Evolutionary conservation across 2,797 vertebrate genomes (phyloP), one percentile per base, ranked within the genome.

Genomic region (Acipenser oxyrinchus): DNA sequence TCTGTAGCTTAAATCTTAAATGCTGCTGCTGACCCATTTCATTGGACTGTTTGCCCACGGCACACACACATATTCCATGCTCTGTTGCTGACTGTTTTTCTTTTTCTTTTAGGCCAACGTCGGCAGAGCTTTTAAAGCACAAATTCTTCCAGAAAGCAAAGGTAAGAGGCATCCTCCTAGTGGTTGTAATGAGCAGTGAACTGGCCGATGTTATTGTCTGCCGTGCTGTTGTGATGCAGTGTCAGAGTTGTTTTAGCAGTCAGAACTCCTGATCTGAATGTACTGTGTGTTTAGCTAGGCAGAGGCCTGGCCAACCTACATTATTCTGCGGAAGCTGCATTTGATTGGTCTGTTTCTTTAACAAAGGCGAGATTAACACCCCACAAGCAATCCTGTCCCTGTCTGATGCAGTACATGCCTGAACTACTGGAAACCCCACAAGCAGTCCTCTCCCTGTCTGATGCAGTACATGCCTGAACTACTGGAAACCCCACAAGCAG

Each of bases 81-180:
- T 37, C 37, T 37, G 37, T 37, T 37, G 37, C 37, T 37, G 37
- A 37, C 37, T 37, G 37, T 37, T 37, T 37, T 37, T 37, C 5
- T 76, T 62, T 81, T 77, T 73, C 75, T 90, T 86, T 76, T 84
- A 98, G 95, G 89, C 95, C 96, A 11, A 98, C 95, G 63, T 95
- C 96, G 70, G 93, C 87, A 70, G 96, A 98, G 81, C 81, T 98
- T 72, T 81, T 98, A 89, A 94, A 96, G 81, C 92, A 97, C 87
- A 98, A 96, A 81, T 98, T 98, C 88, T 98, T 98, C 85, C 94
- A 95, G 71, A 98, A 97, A 91, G 95, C 95, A 68, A 98, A 97
- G 93, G 95, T 98, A 86, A 76, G 91, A 37, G 37, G 37, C 55
- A 10, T 9, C 11, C 55, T 7, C 10, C 55, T 58, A 58, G 6